Conservation (phyloP, 2,888 invertebrate species). For the Hirtodrosophila trivittata region DNA sequence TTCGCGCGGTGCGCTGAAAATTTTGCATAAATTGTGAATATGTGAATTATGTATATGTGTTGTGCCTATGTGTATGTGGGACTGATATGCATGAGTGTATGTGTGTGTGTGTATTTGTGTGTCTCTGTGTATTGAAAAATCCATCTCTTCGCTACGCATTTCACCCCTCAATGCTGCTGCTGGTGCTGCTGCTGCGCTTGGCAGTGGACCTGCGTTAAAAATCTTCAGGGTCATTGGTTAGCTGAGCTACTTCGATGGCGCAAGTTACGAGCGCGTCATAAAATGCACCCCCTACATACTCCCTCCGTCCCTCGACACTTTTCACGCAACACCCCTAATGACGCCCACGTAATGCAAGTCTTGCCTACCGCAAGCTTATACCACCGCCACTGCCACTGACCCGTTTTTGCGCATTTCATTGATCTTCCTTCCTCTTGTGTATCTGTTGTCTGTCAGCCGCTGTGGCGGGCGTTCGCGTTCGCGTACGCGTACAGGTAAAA, state of each 20-base stretch:
- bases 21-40: conserved; percentile 66
- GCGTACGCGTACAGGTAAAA: conserved; percentile 55
- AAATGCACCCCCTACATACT: background rate
- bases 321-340: conserved; percentile 40
- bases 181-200: conserved; percentile 46
- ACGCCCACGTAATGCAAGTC: conserved; percentile 55
- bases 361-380: conserved; percentile 22
- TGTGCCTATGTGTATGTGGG: conserved; percentile 25
- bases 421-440: conserved; percentile 67
- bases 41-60: conserved; percentile 55
- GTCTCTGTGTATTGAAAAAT: conserved; percentile 70
- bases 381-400: conserved; percentile 57
- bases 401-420: conserved; percentile 76
- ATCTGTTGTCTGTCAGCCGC: conserved; percentile 52
- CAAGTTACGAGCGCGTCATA: conserved; percentile 11
- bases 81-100: conserved; percentile 31
- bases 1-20: conserved; percentile 50
- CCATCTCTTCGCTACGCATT: conserved; percentile 76
- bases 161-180: conserved; percentile 63
- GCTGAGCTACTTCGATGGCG: conserved; percentile 27
- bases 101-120: conserved; percentile 27
- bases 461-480: background rate
- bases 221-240: conserved; percentile 62
- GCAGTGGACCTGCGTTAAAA: conserved; percentile 48
- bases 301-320: background rate